These are phyloP conservation scores for Polydrusus tereticollis DNA, from an alignment of 2,888 invertebrate genomes.

Conservation along the genomic window DNA sequence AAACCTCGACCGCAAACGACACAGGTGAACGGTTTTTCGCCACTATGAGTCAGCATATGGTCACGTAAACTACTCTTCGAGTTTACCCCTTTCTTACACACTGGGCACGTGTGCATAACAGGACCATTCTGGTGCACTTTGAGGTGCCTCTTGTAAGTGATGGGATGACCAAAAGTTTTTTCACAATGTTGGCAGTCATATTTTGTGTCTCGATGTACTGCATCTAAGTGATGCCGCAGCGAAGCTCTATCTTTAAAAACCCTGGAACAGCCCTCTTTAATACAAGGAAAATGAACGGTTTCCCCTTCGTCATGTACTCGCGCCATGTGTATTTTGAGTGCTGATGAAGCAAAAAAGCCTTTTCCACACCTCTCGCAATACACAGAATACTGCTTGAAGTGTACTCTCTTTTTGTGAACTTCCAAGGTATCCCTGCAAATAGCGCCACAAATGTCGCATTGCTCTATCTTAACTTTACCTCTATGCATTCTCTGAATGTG, in stretches of 20 bases:
- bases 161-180: slow-evolving; percentile 53
- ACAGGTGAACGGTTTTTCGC: slow-evolving; percentile 48
- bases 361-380: slow-evolving; percentile 57
- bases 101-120: slow-evolving; percentile 60
- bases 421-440: slow-evolving; percentile 69
- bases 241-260: slow-evolving; percentile 45
- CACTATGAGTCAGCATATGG: slow-evolving; percentile 42
- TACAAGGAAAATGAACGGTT: neutral
- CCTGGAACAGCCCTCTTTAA: slow-evolving; percentile 52
- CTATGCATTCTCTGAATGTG: too few species aligned
- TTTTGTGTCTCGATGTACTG: neutral
- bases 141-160: neutral
- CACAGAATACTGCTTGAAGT: too few species aligned
- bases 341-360: slow-evolving; percentile 46
- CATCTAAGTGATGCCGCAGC: slow-evolving; percentile 53
- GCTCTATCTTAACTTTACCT: too few species aligned
- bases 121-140: slow-evolving; percentile 5
- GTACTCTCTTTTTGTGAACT: slow-evolving; percentile 69
- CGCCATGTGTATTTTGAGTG: slow-evolving; percentile 32
- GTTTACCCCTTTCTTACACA: slow-evolving; percentile 62
- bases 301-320: slow-evolving; percentile 34
- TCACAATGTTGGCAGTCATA: slow-evolving; percentile 63
- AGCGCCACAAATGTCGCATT: too few species aligned
- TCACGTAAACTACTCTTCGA: slow-evolving; percentile 11
- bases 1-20: slow-evolving; percentile 45